A percentile compares a stretch with the other conserved stretches of the same genome.
Conservation (phyloP, 2,888 invertebrate genomes). For the Diabrotica balteata region DNA sequence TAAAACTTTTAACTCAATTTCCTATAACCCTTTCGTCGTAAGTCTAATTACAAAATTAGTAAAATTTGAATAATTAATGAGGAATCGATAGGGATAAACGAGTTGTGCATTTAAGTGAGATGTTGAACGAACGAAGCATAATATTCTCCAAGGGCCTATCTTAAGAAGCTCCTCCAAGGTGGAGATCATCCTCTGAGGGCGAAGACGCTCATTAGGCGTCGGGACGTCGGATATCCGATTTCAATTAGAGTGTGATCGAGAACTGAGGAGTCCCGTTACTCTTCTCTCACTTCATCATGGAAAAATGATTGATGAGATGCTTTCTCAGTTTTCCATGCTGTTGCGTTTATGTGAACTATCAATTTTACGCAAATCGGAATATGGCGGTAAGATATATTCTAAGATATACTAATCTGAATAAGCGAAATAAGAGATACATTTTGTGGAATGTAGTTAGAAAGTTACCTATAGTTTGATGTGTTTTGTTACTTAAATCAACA, state of each 20-base stretch:
- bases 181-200: conserved; percentile 42
- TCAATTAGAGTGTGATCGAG: conserved; percentile 61
- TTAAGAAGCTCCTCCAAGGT: conserved; percentile 49
- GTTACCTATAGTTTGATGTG: no score
- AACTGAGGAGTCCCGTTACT: conserved; percentile 58
- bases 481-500: no score
- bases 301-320: conserved; percentile 54
- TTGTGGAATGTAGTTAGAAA: no score
- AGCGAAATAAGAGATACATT: no score
- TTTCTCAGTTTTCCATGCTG: conserved; percentile 6
- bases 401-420: no score
- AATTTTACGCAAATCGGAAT: no score
- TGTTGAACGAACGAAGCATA: conserved; percentile 49
- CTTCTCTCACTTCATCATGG: conserved; percentile 54
- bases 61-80: conserved; percentile 50
- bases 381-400: no score
- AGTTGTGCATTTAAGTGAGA: conserved; percentile 52
- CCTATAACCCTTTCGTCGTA: background rate
- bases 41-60: conserved; percentile 21
- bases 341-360: no score
- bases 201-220: conserved; percentile 53
- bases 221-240: conserved; percentile 55
- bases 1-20: background rate
- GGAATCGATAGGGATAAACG: conserved; percentile 54
- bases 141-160: conserved; percentile 55